Evolutionary conservation across 2,888 invertebrate genomes (phyloP), one percentile per base, ranked within the genome.

Genomic region (Branchellion lobata): DNA sequence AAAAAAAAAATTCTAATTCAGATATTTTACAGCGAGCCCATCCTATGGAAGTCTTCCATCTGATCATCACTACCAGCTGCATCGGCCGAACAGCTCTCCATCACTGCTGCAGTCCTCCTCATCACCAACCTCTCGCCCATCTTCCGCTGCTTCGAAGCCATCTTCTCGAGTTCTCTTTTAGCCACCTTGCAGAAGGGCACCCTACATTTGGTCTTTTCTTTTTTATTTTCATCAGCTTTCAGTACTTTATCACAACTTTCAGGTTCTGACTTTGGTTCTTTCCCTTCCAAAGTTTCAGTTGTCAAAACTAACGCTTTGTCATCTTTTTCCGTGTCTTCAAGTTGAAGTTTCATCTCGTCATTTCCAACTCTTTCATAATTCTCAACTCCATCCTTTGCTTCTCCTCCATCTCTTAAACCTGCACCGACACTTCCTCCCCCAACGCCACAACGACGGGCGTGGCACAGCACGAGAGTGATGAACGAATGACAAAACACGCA

Each of bases 81-180:
- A n/a, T 57, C 61, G 24, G 47, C 65, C 1, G 29, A 47, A 21
- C 36, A 31, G 27, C 27, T 34, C 1, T 36, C 72, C 78, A 78
- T 78, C 78, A 78, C 71, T 8, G 53, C 53, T 21, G 72, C 72
- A 14, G 72, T 78, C 24, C 69, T 78, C 65, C 69, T 78, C 71
- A 47, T 78, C 71, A 78, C 21, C 71, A 78, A 40, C 51, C 69
- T 78, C 71, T 71, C 72, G 5, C 36, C 53, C 69, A 78, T 78
- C 71, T 51, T 78, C 57, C 47, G 29, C 24, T 71, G 47, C 51
- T 71, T 69, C 24, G 31, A 21, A 24, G 36, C 24, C 69, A 71
- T 24, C 69, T 51, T 29, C 1, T 36, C 27, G n/a, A 78, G 33
- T 24, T 77, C 57, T 24, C 18, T 34, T 36, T 65, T 77, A 24